A percentile compares a stretch with the other conserved stretches of the same genome.
Conservation (phyloP, 2,797 vertebrate genomes). For the Perodicticus potto region DNA sequence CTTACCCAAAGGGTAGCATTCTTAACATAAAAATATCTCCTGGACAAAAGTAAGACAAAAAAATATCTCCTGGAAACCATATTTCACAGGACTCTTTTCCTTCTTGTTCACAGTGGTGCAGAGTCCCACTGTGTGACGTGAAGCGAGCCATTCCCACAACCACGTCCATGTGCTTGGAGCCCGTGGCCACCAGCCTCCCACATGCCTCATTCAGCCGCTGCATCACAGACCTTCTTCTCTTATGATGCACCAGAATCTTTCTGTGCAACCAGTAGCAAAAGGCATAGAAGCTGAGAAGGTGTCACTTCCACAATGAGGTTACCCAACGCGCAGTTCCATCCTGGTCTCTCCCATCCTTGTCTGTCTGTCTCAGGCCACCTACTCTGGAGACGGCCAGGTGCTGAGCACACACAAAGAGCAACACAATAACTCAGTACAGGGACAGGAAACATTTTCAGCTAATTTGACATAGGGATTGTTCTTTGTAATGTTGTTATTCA, state of each 20-base stretch:
- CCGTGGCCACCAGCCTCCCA: background rate
- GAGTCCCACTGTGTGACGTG: background rate
- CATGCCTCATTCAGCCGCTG: fast-evolving
- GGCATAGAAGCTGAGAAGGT: fast-evolving
- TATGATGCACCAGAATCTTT: background rate
- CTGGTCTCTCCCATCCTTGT: background rate
- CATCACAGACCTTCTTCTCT: too few relatives aligned
- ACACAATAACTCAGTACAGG: background rate
- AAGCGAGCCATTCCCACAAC: fast-evolving
- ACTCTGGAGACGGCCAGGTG: too few relatives aligned
- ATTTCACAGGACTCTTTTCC: too few relatives aligned
- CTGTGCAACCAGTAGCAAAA: too few relatives aligned
- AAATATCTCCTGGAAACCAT: background rate
- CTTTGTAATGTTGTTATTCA: too few relatives aligned
- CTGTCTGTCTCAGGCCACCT: background rate
- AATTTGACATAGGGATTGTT: background rate
- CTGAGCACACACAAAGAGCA: background rate
- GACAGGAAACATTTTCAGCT: background rate
- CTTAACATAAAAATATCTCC: background rate
- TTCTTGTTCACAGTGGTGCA: too few relatives aligned
- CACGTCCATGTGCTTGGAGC: fast-evolving
- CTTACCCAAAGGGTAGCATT: background rate
- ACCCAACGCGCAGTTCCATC: background rate
- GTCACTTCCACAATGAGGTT: background rate
- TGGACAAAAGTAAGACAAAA: too few relatives aligned